Base-by-base conservation (phyloP, 1,140 invertebrate genomes). In the Caenorhabditis latens region DNA sequence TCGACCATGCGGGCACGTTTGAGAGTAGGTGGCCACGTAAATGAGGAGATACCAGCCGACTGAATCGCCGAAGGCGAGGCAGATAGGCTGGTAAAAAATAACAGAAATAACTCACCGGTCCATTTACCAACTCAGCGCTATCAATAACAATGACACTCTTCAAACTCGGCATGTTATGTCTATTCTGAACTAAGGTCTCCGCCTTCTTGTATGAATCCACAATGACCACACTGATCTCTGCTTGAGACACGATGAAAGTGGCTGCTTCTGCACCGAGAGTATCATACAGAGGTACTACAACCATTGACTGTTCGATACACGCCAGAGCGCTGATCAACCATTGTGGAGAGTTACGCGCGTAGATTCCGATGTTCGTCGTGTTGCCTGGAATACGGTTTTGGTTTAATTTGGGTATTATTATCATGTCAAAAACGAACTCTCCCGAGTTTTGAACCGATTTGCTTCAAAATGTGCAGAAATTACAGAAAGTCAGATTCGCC, bases 221-320 rank as follows among this genome's bases (percentile, higher is more conserved):
- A 61, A 89, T 87, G 90, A 57, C 48, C 13, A 79, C 71, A 11
- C 46, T 53, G 46, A 92, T 89, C 53, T 89, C 91, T 42, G 90
- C 90, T 57, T 99, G 97, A 91, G 96, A 96, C 89, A 99, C 96
- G 92, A 99, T 99, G 93, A 96, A 98, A 91, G 96, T 95, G 94
- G 97, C 98, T 50, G 97, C 96, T 92, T 99, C 97, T 83, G 96
- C 95, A 90, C 98, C 98, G 86, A 99, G 94, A 8, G 98, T 99
- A 92, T 99, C 98, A 93, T 99, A 99, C 48, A 99, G 94, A 71
- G 98, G 97, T 48, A 99, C 96, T 83, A 98, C 95, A 24, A 98
- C 96, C 95, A 99, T 95, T 48, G 96, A 98, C 93, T 96, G 97
- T 90, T 95, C 95, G 92, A 97, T 98, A 86, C 96, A 96, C 13